Evolutionary conservation across 2,797 vertebrate species (phyloP), one percentile per base, ranked within the genome.

Genomic region (Pterois miles): DNA sequence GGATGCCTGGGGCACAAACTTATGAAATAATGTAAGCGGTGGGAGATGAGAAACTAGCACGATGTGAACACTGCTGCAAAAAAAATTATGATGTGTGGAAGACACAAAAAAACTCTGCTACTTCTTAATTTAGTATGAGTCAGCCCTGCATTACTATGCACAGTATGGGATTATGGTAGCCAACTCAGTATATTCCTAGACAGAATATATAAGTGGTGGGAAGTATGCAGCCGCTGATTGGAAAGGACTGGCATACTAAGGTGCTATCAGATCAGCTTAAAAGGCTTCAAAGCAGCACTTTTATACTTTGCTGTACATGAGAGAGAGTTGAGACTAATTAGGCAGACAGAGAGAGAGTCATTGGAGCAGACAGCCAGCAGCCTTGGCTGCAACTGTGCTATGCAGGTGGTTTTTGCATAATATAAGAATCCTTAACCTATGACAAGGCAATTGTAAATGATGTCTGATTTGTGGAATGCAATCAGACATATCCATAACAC

Each of bases 261-360:
- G 59, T 66, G 10, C 66, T 65, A 70, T 76, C 67, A 65, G 66
- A 76, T 80, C 75, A 69, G 53, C 58, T 75, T 78, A 78, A 76
- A 82, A 76, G 68, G 63, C 71, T 80, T 87, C 64, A 85, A 86
- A 81, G 70, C 34, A 74, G 60, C 53, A 68, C 65, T 65, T 72
- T 74, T n/a, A 70, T 52, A 38, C 50, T 52, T 48, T 34, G 38
- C 71, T 64, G 43, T 64, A 76, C 9, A 12, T 62, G 65, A 59
- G 54, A 69, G 57, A 59, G 48, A 77, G 54, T 60, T 80, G 71
- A 81, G 76, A 60, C 54, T 68, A 83, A 88, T 88, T 85, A 72
- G 34, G 60, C 71, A 18, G 66, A 72, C 71, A 71, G 58, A 67
- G 31, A 60, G 77, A 71, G 33, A 43, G 27, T 71, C n/a, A 48